Evolutionary conservation across 2,797 vertebrate species (phyloP).

Genomic region (Sebastes goodei): DNA sequence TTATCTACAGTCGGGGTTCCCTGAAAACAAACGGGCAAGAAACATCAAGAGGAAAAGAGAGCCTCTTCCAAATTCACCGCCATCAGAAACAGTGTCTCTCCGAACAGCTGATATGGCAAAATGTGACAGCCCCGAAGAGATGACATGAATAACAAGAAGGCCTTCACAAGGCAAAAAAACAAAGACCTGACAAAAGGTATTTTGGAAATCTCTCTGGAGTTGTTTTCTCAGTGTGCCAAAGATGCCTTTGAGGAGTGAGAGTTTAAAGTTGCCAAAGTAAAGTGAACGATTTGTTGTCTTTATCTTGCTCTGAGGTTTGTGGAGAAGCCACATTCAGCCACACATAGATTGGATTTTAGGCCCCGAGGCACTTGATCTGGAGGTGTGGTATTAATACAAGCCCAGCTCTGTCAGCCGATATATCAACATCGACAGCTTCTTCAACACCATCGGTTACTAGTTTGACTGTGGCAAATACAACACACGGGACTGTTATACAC

Average conservation of each 20-base stretch:
- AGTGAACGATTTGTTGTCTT: constrained; percentile 65
- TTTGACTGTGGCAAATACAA: constrained; percentile 17
- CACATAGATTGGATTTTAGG: constrained; percentile 47
- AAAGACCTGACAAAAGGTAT: constrained; percentile 56
- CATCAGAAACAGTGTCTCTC: constrained; percentile 34
- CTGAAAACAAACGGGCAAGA: constrained; percentile 27
- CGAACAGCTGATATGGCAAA: constrained; percentile 62
- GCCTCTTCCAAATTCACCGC: constrained; percentile 30
- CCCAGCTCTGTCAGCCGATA: constrained; percentile 42
- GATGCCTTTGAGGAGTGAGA: constrained; percentile 50
- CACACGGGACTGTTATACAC: not conserved
- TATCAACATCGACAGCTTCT: constrained; percentile 29
- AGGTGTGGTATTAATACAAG: constrained; percentile 39
- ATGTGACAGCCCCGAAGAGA: constrained; percentile 53
- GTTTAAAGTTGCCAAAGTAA: constrained; percentile 70
- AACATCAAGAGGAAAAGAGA: constrained; percentile 19
- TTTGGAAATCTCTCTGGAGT: constrained; percentile 44
- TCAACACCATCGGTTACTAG: constrained; percentile 7
- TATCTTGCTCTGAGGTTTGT: constrained; percentile 48
- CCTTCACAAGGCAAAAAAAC: constrained; percentile 46
- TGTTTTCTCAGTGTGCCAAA: constrained; percentile 31
- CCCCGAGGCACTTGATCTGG: constrained; percentile 34
- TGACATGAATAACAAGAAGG: constrained; percentile 58
- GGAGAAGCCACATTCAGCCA: constrained; percentile 37
- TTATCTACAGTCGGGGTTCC: constrained; percentile 6